A percentile compares a stretch with the other conserved stretches of the same genome.
These are phyloP conservation scores for Anolis sagrei DNA, from an alignment of 2,113 vertebrate genomes.

Conservation along the genomic window DNA sequence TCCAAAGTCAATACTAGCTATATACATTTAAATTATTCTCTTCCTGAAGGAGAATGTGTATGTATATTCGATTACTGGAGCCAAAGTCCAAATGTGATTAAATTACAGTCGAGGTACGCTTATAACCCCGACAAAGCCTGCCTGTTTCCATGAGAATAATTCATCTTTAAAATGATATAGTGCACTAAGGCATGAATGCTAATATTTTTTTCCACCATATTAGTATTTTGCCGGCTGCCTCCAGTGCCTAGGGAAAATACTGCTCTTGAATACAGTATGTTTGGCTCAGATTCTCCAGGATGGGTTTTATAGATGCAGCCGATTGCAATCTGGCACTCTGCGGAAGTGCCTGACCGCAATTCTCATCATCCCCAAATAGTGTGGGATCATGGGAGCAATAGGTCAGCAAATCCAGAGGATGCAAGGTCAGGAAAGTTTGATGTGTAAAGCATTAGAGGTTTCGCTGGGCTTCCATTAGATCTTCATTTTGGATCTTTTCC, in stretches of 20 bases:
- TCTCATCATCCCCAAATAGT: background rate
- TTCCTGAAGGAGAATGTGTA: constrained; percentile 72
- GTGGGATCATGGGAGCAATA: background rate
- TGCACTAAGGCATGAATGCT: constrained; percentile 40
- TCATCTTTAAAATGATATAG: constrained; percentile 45
- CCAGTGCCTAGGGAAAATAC: constrained; percentile 42
- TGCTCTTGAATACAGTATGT: constrained; percentile 23
- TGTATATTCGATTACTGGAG: constrained; percentile 72
- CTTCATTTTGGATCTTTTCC: background rate
- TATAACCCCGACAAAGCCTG: constrained; percentile 69
- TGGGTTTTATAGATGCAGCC: background rate
- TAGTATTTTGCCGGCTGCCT: constrained; percentile 30
- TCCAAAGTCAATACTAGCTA: constrained; percentile 69
- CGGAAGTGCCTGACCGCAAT: background rate
- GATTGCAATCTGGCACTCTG: background rate
- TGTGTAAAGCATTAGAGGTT: background rate
- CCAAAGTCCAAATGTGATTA: constrained; percentile 71
- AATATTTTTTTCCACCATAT: constrained; percentile 24
- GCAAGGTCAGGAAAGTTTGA: too few species aligned
- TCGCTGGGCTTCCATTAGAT: background rate
- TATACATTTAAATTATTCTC: constrained; percentile 70
- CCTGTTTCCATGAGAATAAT: constrained; percentile 58
- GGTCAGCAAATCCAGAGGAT: background rate
- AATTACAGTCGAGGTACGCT: constrained; percentile 66
- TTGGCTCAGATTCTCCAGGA: background rate